Percentiles rank a stretch among this genome's conserved stretches.
These are phyloP conservation scores for Heliconius cydno DNA, from an alignment of 2,888 invertebrate species.

Conservation along the genomic window DNA sequence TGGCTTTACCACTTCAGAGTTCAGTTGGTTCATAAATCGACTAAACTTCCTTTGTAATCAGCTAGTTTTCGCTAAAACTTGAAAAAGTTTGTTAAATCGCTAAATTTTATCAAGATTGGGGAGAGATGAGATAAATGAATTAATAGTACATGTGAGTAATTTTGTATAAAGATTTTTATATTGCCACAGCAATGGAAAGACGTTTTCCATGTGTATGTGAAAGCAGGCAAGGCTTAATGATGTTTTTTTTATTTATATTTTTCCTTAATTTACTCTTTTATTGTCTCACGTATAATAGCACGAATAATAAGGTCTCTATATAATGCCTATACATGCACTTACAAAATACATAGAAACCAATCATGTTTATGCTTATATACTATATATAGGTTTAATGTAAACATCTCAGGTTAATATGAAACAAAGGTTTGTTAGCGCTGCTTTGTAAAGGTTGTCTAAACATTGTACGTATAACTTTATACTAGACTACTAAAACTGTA, in stretches of 20 bases:
- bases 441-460: too few species aligned
- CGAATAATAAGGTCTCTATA: background rate
- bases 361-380: too few species aligned
- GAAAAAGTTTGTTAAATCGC: conserved; percentile 1
- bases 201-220: too few species aligned
- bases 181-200: too few species aligned
- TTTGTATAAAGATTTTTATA: background rate
- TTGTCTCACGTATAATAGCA: background rate
- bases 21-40: conserved; percentile 34
- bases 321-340: background rate
- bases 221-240: background rate
- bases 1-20: conserved; percentile 24
- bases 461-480: too few species aligned
- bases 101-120: background rate
- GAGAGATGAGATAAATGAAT: background rate
- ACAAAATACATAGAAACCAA: background rate
- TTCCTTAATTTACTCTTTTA: too few species aligned
- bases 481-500: too few species aligned
- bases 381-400: too few species aligned
- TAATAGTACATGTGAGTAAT: background rate
- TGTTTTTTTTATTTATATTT: too few species aligned
- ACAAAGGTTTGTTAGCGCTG: too few species aligned
- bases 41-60: conserved; percentile 24
- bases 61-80: conserved; percentile 23
- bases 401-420: too few species aligned